A percentile compares a stretch with the other conserved stretches of the same genome.
These are phyloP conservation scores for Danaus chrysippus DNA, from an alignment of 2,888 invertebrate genomes.

Conservation along the genomic window DNA sequence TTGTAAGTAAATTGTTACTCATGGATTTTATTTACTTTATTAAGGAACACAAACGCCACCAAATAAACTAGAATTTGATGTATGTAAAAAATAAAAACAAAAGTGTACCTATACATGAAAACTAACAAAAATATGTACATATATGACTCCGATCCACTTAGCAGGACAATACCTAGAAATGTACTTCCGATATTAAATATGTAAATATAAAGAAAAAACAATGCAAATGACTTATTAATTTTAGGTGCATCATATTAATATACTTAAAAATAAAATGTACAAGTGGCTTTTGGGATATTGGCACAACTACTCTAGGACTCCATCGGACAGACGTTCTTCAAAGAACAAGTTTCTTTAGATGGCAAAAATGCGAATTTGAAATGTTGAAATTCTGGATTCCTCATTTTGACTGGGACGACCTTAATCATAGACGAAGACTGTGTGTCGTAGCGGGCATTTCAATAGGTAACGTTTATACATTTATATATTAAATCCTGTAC, in stretches of 20 bases:
- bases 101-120: too few relatives aligned
- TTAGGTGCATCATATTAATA: constrained; percentile 14
- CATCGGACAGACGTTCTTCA: constrained; percentile 12
- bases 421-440: constrained; percentile 21
- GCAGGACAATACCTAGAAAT: too few relatives aligned
- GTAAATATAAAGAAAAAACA: too few relatives aligned
- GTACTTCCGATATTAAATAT: too few relatives aligned
- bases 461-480: constrained; percentile 25
- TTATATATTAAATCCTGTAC: not conserved
- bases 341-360: constrained; percentile 34
- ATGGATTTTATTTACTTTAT: too few relatives aligned
- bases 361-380: constrained; percentile 30
- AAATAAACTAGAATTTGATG: too few relatives aligned
- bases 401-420: constrained; percentile 28
- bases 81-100: too few relatives aligned
- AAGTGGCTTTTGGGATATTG: constrained; percentile 34
- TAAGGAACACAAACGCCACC: too few relatives aligned
- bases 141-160: too few relatives aligned
- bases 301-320: constrained; percentile 26
- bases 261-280: not conserved
- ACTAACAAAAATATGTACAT: too few relatives aligned
- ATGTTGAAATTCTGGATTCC: constrained; percentile 14
- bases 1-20: too few relatives aligned
- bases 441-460: constrained; percentile 31
- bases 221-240: not conserved